Evolutionary conservation across 2,113 vertebrate species (phyloP), one percentile per base, ranked within the genome.

Genomic region (Junco hyemalis): DNA sequence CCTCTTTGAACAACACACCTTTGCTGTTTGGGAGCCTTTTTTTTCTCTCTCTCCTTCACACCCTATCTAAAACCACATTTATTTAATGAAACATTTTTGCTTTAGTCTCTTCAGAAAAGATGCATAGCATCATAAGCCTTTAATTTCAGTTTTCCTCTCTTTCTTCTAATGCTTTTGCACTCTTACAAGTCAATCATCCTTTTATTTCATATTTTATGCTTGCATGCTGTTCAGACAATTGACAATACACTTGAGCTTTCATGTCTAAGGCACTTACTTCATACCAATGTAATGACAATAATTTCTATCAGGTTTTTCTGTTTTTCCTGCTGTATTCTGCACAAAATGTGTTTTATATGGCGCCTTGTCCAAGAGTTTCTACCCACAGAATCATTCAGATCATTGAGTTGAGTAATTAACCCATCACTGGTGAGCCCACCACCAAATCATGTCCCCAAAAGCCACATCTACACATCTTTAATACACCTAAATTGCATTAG

Each of bases 201-300:
- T 81, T 92, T 94, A 59, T 92, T 92, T 86, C 35, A 13, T 92
- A 59, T 73, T 54, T 94, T 92, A 84, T 86, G 73, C 77, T 84
- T 84, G 70, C n/a, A 5, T 65, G 77, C n/a, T 81, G 65, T 60
- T 92, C 86, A 83, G 69, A 69, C 91, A 88, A 65, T 72, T 93
- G 86, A 60, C 80, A 74, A 36, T 84, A 66, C 77, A 86, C 83
- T 60, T 78, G 76, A 96, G 76, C 89, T 91, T 92, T 93, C 69
- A 38, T 1, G 18, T 86, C 78, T 84, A 19, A 64, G 70, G 69
- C 77, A 76, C 65, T 90, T 90, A 85, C 28, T 79, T 92, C 90
- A 72, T 72, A 72, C 65, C 53, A 40, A 14, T 57, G 23, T 69
- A 92, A 91, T 74, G 86, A 68, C 89, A 93, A 88, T 86, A 60